Evolutionary conservation across 35 echinoderm and acorn worm species (phyloP).

Genomic region (Lytechinus variegatus): DNA sequence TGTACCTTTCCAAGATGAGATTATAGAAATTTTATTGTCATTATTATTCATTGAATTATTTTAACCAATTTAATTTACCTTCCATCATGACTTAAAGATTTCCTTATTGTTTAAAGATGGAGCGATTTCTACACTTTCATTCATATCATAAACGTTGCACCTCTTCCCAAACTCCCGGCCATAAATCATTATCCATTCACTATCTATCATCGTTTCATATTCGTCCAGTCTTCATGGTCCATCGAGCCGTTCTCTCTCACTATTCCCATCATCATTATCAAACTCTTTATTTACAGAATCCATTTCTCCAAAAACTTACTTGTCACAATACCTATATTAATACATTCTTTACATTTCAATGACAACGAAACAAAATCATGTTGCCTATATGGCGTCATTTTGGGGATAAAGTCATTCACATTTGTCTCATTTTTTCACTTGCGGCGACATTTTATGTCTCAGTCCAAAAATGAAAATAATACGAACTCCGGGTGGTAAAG

Average conservation of each 20-base stretch:
- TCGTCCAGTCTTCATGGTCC: not conserved
- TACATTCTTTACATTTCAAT: conserved; percentile 14
- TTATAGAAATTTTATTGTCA: no score
- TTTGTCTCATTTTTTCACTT: not conserved
- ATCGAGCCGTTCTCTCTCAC: not conserved
- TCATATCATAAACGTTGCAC: conserved; percentile 23
- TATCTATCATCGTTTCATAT: not conserved
- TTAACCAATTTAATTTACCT: not conserved
- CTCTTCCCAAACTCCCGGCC: conserved; percentile 30
- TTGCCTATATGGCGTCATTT: not conserved
- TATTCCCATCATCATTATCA: not conserved
- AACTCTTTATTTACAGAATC: conserved; percentile 27
- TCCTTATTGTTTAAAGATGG: not conserved
- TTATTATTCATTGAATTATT: not conserved
- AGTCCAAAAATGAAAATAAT: not conserved
- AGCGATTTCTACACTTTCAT: not conserved
- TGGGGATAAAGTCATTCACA: not conserved
- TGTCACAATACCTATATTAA: not conserved
- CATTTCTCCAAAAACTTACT: not conserved
- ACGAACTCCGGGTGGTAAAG: not conserved
- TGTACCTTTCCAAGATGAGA: not conserved
- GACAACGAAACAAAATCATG: not conserved
- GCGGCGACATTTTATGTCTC: conserved; percentile 9
- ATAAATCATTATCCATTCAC: not conserved
- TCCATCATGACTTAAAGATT: not conserved